Evolutionary conservation across 2,113 vertebrate genomes (phyloP), one percentile per base, ranked within the genome.

Genomic region (Corythoichthys haematopterus): DNA sequence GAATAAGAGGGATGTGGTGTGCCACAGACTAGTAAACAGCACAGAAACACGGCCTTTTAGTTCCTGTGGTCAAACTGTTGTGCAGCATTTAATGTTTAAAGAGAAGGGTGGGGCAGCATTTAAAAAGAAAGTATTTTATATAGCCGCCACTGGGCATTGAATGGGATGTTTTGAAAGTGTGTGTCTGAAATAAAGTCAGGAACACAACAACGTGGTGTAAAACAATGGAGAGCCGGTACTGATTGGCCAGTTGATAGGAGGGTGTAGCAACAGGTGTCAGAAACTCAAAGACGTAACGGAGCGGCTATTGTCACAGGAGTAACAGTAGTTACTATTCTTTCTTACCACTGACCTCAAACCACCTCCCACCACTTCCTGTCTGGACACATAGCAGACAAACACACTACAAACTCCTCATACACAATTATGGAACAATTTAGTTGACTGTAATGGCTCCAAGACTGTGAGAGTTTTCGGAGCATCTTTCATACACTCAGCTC

Each of bases 301-400:
- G 88, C 87, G 86, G 79, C 77, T 51, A 64, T 77, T 70, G 82
- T 88, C 89, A 82, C 81, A 87, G 88, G 80, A 89, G 85, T 85
- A 86, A 82, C 90, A 92, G 43, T 90, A 91, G 84, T 75, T 92
- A 79, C 90, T 84, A 92, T 92, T 91, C 91, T 83, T 89, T 90
- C 85, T 88, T 87, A 82, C 84, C 85, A 74, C 88, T 79, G 85
- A 91, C 91, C 90, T 87, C 91, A 91, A 80, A 86, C 83, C 78
- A 87, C 76, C 80, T 76, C 85, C 80, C 80, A 76, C 89, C 88
- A 90, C 84, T 90, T 91, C 88, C 86, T 89, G 85, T 91, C 86
- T 77, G 77, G 73, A 77, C 69, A 56, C 69, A 85, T 9, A 43
- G 59, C 81, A 83, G 57, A 37, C 47, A 40, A 46, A 46, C 53